These are phyloP conservation scores for Cyphomyrus discorhynchus DNA, from an alignment of 2,113 vertebrate genomes.

Conservation along the genomic window DNA sequence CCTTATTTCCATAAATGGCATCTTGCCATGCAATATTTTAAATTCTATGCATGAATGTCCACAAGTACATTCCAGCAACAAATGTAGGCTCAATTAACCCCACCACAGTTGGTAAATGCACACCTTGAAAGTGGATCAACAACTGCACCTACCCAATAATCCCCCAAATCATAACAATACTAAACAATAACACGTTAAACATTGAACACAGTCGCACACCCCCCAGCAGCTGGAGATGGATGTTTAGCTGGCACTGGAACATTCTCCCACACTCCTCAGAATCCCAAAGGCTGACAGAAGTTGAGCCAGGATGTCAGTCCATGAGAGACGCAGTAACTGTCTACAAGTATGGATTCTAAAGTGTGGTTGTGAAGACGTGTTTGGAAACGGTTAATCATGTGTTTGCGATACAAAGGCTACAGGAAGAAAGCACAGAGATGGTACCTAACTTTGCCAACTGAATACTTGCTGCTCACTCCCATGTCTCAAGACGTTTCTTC, in stretches of 20 bases:
- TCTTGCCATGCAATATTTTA: constrained; percentile 11
- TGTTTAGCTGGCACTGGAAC: not conserved
- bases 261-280: not conserved
- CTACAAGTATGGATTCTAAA: not conserved
- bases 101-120: constrained; percentile 34
- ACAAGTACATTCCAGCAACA: constrained; percentile 20
- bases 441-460: not conserved
- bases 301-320: not conserved
- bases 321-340: not conserved
- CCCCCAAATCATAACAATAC: constrained; percentile 28
- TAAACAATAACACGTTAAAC: constrained; percentile 27
- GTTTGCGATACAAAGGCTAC: not conserved
- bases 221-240: not conserved
- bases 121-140: constrained; percentile 42
- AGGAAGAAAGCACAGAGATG: constrained; percentile 6
- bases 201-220: constrained; percentile 3
- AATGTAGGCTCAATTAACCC: constrained; percentile 21
- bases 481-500: not conserved
- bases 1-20: constrained; percentile 12
- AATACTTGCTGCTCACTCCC: not conserved
- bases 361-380: not conserved
- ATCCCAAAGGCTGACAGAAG: not conserved
- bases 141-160: constrained; percentile 38
- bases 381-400: constrained; percentile 6
- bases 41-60: not conserved